Evolutionary conservation across 2,113 vertebrate species (phyloP).

Genomic region (Martes martes): DNA sequence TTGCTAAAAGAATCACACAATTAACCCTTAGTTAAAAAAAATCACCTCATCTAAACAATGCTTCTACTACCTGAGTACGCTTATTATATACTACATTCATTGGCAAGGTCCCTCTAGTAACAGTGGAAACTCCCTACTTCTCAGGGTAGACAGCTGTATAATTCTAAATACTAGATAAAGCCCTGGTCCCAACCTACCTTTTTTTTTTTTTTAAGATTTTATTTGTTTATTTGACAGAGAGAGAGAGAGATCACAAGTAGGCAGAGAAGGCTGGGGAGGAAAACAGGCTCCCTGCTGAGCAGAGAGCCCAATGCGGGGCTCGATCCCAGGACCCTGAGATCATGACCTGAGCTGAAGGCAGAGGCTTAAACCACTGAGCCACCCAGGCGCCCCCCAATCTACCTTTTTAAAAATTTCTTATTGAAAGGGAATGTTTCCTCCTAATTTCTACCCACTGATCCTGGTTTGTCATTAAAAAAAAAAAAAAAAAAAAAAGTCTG

Average conservation of each 20-base stretch:
- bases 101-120: neutral
- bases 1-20: neutral
- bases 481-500: neutral
- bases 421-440: neutral
- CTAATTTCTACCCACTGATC: neutral
- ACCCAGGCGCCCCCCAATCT: neutral
- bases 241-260: too few relatives aligned
- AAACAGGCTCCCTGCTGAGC: too few relatives aligned
- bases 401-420: neutral
- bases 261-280: too few relatives aligned
- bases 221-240: too few relatives aligned
- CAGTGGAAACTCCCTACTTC: neutral
- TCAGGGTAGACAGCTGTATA: neutral
- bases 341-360: too few relatives aligned
- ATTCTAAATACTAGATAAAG: constrained; percentile 18
- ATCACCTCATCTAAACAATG: neutral
- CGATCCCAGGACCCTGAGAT: too few relatives aligned
- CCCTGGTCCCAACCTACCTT: neutral
- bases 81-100: neutral
- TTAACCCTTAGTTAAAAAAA: neutral
- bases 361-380: too few relatives aligned
- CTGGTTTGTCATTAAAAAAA: neutral
- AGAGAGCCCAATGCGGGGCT: too few relatives aligned
- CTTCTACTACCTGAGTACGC: neutral
- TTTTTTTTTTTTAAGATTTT: neutral